phyloP scores from a whole-genome alignment of 2,888 invertebrate species.

The Coecobrya sp. region DNA sequence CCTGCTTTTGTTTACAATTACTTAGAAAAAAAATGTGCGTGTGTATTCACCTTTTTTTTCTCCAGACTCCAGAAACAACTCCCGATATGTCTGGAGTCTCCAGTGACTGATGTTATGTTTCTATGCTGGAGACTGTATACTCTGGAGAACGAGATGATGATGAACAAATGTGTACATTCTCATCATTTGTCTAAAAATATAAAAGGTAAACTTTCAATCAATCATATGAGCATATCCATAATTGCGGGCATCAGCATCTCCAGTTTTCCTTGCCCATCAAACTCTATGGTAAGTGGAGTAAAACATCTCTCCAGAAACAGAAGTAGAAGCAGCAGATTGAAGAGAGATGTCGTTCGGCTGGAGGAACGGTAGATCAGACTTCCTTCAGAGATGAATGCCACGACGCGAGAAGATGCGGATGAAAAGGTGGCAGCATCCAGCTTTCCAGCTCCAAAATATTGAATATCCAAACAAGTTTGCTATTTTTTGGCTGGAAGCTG shows the following conservation, averaged over 20 bases:
- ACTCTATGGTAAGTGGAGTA: constrained; percentile 52
- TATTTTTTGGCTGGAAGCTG: too few species aligned
- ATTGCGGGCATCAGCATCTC: constrained; percentile 69
- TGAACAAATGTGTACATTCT: neutral
- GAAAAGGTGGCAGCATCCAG: too few species aligned
- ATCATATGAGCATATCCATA: constrained; percentile 51
- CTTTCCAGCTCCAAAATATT: too few species aligned
- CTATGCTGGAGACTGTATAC: too few species aligned
- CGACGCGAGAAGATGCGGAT: too few species aligned
- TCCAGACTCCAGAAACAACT: neutral
- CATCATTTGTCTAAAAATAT: neutral
- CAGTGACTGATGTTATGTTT: too few species aligned
- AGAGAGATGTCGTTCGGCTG: too few species aligned
- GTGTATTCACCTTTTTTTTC: neutral
- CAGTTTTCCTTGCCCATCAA: constrained; percentile 40
- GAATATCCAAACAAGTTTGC: too few species aligned
- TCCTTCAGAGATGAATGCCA: too few species aligned
- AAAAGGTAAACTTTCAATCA: too few species aligned
- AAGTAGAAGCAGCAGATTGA: neutral
- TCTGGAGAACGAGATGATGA: neutral
- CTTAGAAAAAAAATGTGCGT: neutral
- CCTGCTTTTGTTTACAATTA: neutral
- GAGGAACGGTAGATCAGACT: too few species aligned
- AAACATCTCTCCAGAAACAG: neutral
- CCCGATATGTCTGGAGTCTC: too few species aligned